A percentile compares a stretch with the other conserved stretches of the same genome.
Conservation (phyloP, 2,888 invertebrate species). For the Lysandra bellargus region DNA sequence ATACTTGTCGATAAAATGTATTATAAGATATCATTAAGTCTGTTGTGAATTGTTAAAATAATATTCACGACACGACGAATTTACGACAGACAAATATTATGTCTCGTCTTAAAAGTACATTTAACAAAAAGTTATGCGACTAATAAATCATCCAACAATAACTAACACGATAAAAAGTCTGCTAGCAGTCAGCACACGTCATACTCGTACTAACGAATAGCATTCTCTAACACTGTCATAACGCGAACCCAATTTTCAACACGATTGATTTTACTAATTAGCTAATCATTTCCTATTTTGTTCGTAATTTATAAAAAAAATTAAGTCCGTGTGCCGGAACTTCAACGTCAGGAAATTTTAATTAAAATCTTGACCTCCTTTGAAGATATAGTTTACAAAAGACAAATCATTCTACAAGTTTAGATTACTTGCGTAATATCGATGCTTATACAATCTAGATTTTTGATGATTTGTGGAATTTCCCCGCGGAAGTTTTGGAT, state of each 20-base stretch:
- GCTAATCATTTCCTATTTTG: conserved; percentile 8
- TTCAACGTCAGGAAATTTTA: conserved; percentile 1
- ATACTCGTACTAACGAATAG: neutral
- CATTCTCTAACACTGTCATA: neutral
- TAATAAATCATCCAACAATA: neutral
- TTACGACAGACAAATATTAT: neutral
- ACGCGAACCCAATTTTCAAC: conserved; percentile 15
- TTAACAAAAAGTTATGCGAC: neutral
- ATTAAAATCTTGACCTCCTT: conserved; percentile 9
- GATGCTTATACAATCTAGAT: neutral
- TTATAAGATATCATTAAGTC: too few species aligned
- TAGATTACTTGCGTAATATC: conserved; percentile 3
- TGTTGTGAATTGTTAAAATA: too few species aligned
- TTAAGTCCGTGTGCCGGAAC: conserved; percentile 21
- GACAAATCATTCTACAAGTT: neutral
- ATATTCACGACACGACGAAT: neutral
- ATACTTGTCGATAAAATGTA: too few species aligned
- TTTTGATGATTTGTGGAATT: neutral
- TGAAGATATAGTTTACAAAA: neutral
- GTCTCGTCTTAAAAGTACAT: neutral
- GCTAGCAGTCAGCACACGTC: neutral
- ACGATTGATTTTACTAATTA: conserved; percentile 25
- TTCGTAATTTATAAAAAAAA: conserved; percentile 11
- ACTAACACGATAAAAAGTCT: neutral
- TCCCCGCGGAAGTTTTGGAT: neutral